Base-by-base conservation (phyloP, 2,797 vertebrate species). In the Cyprinella venusta region DNA sequence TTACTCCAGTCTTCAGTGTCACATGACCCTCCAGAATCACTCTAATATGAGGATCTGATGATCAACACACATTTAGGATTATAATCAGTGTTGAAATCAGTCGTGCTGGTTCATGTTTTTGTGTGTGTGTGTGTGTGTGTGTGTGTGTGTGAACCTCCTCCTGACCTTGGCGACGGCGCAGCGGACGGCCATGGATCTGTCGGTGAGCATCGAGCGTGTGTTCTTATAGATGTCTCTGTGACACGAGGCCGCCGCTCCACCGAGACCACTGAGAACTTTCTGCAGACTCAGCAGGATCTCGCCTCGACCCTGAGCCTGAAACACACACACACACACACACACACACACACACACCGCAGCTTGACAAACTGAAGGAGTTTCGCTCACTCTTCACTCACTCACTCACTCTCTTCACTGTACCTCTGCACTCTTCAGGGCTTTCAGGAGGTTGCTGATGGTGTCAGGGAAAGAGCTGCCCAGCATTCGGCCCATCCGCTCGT, bases 171-270 rank as follows among this genome's bases (percentile, higher is more conserved):
- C 98, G 59, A 97, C 96, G 0, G 97, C 96, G 36, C 98, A 99
- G 80, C 98, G 95, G 2, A 99, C 98, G 6, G 98, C 98, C 98
- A 99, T 99, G 0, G 98, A 98, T 56, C 98, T 91, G 92, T 99
- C 98, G 0, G 97, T 99, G 88, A 99, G 92, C 13, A 99, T 92
- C 54, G 97, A 98, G n/a, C 98, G 96, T 4, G 97, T 96, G 4
- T 98, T 98, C 93, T 99, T 99, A 88, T 99, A 99, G 91, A 98
- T 99, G 79, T 99, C 98, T 83, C 97, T 95, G 90, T 99, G 98
- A 89, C 96, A 99, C 63, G 98, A 99, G 38, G 98, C 95, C 80
- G 98, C 98, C 30, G 98, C 98, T 63, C 97, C 97, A 10, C 98
- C 98, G 8, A 99, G 93, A 6, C 98, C 98, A 19, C 87, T 95